Conservation (phyloP, 2,888 invertebrate genomes). For the Melangyna quadrimaculata region DNA sequence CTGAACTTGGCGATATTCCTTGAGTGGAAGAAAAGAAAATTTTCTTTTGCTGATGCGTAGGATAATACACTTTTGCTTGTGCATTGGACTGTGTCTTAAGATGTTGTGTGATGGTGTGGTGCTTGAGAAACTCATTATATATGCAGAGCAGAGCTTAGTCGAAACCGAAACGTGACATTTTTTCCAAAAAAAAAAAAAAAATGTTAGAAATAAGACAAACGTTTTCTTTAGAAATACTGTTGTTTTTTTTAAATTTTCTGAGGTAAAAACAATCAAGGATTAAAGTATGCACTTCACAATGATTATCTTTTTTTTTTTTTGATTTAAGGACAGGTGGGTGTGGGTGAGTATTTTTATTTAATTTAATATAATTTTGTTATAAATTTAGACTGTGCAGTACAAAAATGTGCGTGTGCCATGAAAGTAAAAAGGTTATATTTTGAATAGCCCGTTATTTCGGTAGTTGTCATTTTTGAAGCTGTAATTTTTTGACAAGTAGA, state of each 20-base stretch:
- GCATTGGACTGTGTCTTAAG: neutral
- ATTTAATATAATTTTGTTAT: no score
- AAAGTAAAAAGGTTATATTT: no score
- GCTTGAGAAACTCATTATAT: neutral
- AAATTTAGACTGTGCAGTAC: no score
- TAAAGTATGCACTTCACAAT: constrained; percentile 5
- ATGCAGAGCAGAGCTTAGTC: neutral
- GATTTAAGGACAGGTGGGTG: no score
- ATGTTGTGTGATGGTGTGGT: neutral
- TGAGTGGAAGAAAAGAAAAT: neutral
- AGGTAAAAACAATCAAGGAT: constrained; percentile 1
- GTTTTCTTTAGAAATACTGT: neutral
- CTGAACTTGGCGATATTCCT: neutral
- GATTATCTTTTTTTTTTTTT: no score
- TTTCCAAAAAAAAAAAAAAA: no score
- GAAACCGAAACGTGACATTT: neutral
- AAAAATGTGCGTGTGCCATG: no score
- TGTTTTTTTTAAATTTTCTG: neutral
- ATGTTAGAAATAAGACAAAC: neutral
- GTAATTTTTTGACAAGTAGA: no score
- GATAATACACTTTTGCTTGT: constrained; percentile 1
- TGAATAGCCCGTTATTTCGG: no score
- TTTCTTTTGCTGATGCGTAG: neutral
- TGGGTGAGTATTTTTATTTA: no score
- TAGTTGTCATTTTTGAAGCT: no score